Percentiles rank a stretch among this genome's conserved stretches.
Evolutionary conservation across 2,888 invertebrate species (phyloP).

Genomic region (Drepana falcataria): DNA sequence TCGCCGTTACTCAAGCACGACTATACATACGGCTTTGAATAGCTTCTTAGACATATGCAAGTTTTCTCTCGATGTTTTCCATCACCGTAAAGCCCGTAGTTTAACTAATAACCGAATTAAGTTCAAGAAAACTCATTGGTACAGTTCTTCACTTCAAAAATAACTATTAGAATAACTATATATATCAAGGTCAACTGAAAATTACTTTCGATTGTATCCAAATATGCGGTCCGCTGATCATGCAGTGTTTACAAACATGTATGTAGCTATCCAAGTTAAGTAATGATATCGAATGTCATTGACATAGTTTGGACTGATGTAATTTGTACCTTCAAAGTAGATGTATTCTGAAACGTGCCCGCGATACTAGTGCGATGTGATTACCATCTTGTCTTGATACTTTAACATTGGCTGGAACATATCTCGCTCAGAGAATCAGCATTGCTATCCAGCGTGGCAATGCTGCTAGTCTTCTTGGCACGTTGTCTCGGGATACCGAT

Average conservation of each 20-base stretch:
- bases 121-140: too few relatives aligned
- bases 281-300: constrained; percentile 41
- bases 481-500: too few relatives aligned
- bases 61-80: too few relatives aligned
- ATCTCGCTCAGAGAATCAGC: too few relatives aligned
- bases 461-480: too few relatives aligned
- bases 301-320: constrained; percentile 53
- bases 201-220: constrained; percentile 28
- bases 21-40: too few relatives aligned
- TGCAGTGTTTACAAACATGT: not conserved
- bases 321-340: constrained; percentile 21
- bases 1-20: too few relatives aligned
- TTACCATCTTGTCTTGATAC: constrained; percentile 7
- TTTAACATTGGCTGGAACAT: too few relatives aligned
- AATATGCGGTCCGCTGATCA: constrained; percentile 1
- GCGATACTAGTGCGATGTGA: constrained; percentile 4
- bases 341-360: constrained; percentile 13
- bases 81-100: too few relatives aligned
- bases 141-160: not conserved
- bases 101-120: too few relatives aligned
- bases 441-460: too few relatives aligned
- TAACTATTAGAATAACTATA: not conserved
- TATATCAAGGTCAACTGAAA: constrained; percentile 17
- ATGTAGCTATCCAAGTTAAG: not conserved
- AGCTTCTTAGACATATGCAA: too few relatives aligned